Percentiles rank a stretch among this genome's conserved stretches.
Evolutionary conservation across 2,113 vertebrate species (phyloP).

Genomic region (Zosterops borbonicus): DNA sequence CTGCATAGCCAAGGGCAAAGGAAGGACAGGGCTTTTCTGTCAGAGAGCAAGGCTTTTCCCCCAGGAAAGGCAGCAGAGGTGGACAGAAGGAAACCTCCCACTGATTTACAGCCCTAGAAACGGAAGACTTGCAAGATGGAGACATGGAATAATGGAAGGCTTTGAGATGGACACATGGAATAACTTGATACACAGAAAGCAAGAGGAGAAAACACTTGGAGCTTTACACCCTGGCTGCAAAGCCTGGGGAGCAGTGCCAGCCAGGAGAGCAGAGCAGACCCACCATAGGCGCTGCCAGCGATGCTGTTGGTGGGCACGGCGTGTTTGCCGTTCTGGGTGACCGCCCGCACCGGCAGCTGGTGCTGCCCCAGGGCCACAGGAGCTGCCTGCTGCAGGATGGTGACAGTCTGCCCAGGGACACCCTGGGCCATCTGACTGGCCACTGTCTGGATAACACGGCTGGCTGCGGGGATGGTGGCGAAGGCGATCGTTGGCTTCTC

Average conservation of each 20-base stretch:
- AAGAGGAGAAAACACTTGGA: not conserved
- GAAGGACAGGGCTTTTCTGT: not conserved
- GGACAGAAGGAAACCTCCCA: not conserved
- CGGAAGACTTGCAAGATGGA: rapidly evolving
- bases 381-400: slow-evolving; percentile 83
- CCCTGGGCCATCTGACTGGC: slow-evolving; percentile 80
- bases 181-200: not conserved
- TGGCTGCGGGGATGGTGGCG: slow-evolving; percentile 77
- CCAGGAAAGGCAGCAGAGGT: not conserved
- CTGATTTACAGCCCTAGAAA: not conserved
- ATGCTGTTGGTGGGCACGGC: slow-evolving; percentile 79
- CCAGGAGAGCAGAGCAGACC: not conserved
- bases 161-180: not conserved
- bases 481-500: slow-evolving; percentile 80
- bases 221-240: not conserved
- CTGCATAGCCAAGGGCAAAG: not conserved
- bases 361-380: slow-evolving; percentile 83
- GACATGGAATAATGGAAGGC: not conserved
- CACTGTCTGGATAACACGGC: slow-evolving; percentile 90
- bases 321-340: slow-evolving; percentile 95
- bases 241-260: not conserved
- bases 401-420: slow-evolving; percentile 81
- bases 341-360: slow-evolving; percentile 85
- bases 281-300: slow-evolving; percentile 83
- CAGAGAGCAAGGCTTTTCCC: not conserved